A percentile compares a stretch with the other conserved stretches of the same genome.
These are phyloP conservation scores for Panulirus ornatus DNA, from an alignment of 1,140 invertebrate genomes.

Conservation along the genomic window DNA sequence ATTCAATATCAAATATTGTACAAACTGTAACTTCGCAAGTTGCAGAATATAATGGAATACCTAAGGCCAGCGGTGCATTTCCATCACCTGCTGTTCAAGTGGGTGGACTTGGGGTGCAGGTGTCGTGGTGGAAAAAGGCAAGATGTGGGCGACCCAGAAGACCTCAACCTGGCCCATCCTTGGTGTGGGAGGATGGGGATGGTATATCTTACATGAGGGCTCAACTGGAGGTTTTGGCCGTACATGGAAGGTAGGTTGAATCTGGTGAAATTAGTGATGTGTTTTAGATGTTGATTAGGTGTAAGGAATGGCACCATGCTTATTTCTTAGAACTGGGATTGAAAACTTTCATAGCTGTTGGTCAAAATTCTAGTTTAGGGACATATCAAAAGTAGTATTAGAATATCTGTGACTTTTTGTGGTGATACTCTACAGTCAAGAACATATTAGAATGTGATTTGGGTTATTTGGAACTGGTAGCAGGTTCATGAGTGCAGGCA, in stretches of 20 bases:
- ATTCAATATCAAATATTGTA: constrained; percentile 39
- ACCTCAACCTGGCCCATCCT: constrained; percentile 63
- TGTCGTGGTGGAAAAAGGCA: constrained; percentile 33
- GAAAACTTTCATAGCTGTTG: no score
- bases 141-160: constrained; percentile 41
- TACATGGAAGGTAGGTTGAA: constrained; percentile 69
- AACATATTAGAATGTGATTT: no score
- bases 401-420: no score
- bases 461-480: no score
- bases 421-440: no score
- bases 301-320: no score
- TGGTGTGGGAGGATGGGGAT: constrained; percentile 67
- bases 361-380: no score
- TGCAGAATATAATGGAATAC: background rate
- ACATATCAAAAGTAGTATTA: no score
- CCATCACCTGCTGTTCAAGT: background rate
- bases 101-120: constrained; percentile 5
- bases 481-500: no score
- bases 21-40: constrained; percentile 9
- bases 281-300: no score
- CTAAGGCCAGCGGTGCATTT: background rate
- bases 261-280: no score
- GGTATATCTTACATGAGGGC: constrained; percentile 40
- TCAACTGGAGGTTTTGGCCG: constrained; percentile 64
- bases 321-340: no score